A percentile compares a stretch with the other conserved stretches of the same genome.
Conservation (phyloP, 2,113 vertebrate species). For the Setophaga kirtlandii region DNA sequence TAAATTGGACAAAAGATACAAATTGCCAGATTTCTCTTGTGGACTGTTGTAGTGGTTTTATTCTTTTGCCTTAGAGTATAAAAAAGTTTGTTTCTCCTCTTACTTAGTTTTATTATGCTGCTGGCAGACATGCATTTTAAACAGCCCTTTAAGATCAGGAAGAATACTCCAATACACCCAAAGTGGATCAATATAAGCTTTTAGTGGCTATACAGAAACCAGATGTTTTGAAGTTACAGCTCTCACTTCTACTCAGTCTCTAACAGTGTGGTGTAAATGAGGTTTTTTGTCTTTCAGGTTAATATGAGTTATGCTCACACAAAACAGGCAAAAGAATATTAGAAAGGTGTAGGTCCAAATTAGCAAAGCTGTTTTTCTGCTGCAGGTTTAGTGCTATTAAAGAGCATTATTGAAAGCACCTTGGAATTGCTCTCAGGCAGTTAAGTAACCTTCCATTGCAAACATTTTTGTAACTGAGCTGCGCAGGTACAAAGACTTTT, state of each 20-base stretch:
- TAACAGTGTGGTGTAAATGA: neutral
- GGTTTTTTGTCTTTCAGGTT: neutral
- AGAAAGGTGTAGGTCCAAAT: neutral
- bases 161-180: neutral
- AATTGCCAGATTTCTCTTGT: neutral
- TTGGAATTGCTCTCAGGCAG: neutral
- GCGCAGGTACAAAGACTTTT: neutral
- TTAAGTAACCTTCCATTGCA: neutral
- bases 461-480: constrained; percentile 12
- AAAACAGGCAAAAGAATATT: neutral
- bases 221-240: neutral
- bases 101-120: neutral
- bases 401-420: neutral
- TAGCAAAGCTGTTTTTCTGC: neutral
- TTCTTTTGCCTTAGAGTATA: neutral
- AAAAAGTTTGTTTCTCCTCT: neutral
- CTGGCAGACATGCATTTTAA: neutral
- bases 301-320: neutral
- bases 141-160: neutral
- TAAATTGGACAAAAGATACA: neutral
- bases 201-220: neutral
- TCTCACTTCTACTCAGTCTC: neutral
- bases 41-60: neutral
- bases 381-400: neutral
- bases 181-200: constrained; percentile 12